These are phyloP conservation scores for Alexandromys fortis DNA, from an alignment of 2,113 vertebrate genomes.

Conservation along the genomic window DNA sequence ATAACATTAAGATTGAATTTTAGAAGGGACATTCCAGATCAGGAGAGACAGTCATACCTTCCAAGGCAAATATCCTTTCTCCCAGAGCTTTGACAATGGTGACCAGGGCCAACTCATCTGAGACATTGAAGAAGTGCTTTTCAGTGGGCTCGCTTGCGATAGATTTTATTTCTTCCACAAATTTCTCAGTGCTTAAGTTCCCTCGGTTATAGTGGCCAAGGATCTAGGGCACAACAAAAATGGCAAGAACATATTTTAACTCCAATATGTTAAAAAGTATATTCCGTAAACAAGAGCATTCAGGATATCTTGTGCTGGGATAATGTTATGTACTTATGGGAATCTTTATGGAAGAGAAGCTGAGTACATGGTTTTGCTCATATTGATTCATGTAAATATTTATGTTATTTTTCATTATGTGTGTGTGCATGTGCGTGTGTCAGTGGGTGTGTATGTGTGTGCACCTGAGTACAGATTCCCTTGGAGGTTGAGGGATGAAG, in stretches of 20 bases:
- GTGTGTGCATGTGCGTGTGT: background rate
- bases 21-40: background rate
- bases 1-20: background rate
- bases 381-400: background rate
- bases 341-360: background rate
- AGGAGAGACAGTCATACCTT: slow-evolving; percentile 88
- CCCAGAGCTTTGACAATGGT: slow-evolving; percentile 95
- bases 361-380: background rate
- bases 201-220: slow-evolving; percentile 95
- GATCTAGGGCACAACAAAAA: slow-evolving; percentile 87
- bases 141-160: slow-evolving; percentile 92
- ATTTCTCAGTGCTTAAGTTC: slow-evolving; percentile 92
- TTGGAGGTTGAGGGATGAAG: background rate
- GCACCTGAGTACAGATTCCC: background rate
- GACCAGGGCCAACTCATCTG: slow-evolving; percentile 93
- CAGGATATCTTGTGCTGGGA: background rate
- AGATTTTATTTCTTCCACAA: slow-evolving; percentile 94
- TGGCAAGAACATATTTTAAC: slow-evolving; percentile 56
- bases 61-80: slow-evolving; percentile 96
- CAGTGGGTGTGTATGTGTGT: background rate
- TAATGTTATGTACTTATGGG: background rate
- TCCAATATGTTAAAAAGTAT: slow-evolving; percentile 28
- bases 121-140: slow-evolving; percentile 99
- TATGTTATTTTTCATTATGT: background rate
- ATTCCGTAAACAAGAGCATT: background rate